A percentile compares a stretch with the other conserved stretches of the same genome.
Conservation (phyloP, 2,888 invertebrate genomes). For the Choreutis nemorana region DNA sequence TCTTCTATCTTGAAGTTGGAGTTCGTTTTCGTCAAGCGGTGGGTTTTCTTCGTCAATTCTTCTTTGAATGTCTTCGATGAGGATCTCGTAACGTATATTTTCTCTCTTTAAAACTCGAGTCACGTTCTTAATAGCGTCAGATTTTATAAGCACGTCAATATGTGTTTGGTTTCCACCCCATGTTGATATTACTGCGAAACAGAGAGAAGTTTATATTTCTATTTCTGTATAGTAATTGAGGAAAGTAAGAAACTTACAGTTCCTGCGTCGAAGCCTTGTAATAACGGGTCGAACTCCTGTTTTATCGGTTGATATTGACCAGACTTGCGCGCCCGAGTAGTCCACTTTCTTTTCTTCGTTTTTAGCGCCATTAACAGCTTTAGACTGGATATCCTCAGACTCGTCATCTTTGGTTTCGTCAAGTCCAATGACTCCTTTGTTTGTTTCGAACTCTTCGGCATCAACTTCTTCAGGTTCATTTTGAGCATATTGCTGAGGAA, state of each 20-base stretch:
- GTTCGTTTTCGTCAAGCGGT: conserved; percentile 70
- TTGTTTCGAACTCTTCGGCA: conserved; percentile 10
- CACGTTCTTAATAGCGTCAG: conserved; percentile 69
- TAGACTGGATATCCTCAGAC: conserved; percentile 12
- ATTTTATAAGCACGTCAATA: conserved; percentile 77
- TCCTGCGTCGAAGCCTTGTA: conserved; percentile 35
- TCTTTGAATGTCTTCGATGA: conserved; percentile 80
- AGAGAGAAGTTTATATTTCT: conserved; percentile 4
- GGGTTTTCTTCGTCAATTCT: conserved; percentile 85
- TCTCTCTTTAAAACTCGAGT: conserved; percentile 68
- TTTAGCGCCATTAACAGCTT: conserved; percentile 16
- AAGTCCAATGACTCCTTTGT: conserved; percentile 4
- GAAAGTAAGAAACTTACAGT: conserved; percentile 30
- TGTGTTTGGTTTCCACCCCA: conserved; percentile 72
- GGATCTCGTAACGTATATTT: conserved; percentile 72
- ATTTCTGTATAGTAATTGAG: neutral
- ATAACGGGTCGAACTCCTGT: conserved; percentile 40
- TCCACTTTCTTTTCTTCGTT: conserved; percentile 48
- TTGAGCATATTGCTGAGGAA: conserved; percentile 6
- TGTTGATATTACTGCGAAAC: conserved; percentile 64
- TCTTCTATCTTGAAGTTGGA: conserved; percentile 73
- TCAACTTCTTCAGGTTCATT: conserved; percentile 10
- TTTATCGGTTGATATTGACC: conserved; percentile 70
- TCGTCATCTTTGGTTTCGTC: conserved; percentile 12
- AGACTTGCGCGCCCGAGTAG: conserved; percentile 80